Percentiles rank a stretch among this genome's conserved stretches.
Evolutionary conservation across 2,113 vertebrate species (phyloP).

Genomic region (Cricetomys ansorgei): DNA sequence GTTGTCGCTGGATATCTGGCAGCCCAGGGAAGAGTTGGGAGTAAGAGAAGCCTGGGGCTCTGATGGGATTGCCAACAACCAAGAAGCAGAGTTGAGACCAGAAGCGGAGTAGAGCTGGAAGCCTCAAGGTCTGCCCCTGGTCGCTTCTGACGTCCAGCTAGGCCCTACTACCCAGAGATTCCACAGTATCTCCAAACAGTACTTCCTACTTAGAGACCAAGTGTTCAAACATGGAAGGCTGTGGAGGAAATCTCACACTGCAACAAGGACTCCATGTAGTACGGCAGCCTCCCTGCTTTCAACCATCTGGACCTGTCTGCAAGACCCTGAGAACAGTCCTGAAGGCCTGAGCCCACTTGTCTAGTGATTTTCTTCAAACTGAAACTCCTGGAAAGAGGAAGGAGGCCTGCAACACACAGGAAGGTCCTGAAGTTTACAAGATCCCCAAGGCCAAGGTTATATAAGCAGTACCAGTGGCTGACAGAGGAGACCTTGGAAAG

Average conservation of each 20-base stretch:
- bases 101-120: not conserved
- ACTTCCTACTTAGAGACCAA: not conserved
- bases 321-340: rapidly evolving
- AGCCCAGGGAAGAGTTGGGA: not conserved
- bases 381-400: not conserved
- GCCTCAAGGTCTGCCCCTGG: not conserved
- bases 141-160: not conserved
- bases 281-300: not conserved
- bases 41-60: not conserved
- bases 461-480: not conserved
- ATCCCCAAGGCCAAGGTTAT: not conserved
- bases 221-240: not conserved
- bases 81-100: not conserved
- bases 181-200: not conserved
- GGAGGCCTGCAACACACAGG: not conserved
- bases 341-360: no score
- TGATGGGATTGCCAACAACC: rapidly evolving
- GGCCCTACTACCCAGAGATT: not conserved
- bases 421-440: not conserved
- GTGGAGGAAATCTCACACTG: not conserved
- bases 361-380: not conserved
- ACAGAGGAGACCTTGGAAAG: not conserved
- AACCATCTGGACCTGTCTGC: rapidly evolving
- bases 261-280: not conserved
- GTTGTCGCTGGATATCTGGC: not conserved